A percentile compares a stretch with the other conserved stretches of the same genome.
Evolutionary conservation across 2,113 vertebrate genomes (phyloP).

Genomic region (Cyanoliseus patagonus): DNA sequence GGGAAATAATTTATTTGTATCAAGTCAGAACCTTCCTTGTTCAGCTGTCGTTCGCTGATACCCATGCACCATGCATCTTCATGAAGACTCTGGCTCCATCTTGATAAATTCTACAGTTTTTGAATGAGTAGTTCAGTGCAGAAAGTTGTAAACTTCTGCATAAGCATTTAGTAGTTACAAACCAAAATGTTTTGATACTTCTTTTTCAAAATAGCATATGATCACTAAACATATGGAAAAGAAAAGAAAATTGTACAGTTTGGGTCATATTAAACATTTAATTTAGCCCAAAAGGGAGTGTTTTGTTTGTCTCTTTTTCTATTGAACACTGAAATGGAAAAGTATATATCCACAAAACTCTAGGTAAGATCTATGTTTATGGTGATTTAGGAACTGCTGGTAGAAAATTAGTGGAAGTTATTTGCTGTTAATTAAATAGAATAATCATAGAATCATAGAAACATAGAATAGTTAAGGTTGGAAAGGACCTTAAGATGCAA

Average conservation of each 20-base stretch:
- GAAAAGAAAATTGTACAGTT: neutral
- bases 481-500: neutral
- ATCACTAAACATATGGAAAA: neutral
- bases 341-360: neutral
- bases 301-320: neutral
- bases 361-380: neutral
- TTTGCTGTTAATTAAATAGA: conserved; percentile 18
- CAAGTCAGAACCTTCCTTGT: neutral
- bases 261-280: neutral
- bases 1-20: neutral
- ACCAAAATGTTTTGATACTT: neutral
- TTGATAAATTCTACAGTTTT: neutral
- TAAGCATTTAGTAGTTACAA: neutral
- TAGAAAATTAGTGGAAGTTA: neutral
- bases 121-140: neutral
- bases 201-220: neutral
- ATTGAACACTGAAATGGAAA: neutral
- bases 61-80: neutral
- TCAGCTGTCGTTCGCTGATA: neutral
- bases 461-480: too few relatives aligned
- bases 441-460: neutral
- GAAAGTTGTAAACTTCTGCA: neutral
- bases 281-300: neutral
- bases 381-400: conserved; percentile 3
- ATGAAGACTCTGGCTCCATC: neutral